phyloP scores from a whole-genome alignment of 1,140 invertebrate species.

The Cydia strobilella region DNA sequence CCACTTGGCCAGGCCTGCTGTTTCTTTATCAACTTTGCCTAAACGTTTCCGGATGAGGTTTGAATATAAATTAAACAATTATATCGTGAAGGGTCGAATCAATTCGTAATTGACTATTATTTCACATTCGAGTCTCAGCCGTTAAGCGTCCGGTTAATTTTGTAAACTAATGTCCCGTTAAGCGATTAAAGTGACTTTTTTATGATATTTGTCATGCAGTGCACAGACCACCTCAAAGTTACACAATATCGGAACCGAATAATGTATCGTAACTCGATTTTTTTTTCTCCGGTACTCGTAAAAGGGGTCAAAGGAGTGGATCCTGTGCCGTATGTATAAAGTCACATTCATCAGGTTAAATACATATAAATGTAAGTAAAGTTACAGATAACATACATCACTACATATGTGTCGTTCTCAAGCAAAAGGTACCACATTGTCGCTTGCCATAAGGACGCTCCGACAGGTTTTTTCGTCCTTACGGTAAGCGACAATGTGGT shows the following conservation, averaged over 20 bases:
- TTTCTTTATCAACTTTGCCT: constrained; percentile 24
- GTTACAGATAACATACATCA: no score
- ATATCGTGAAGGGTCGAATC: constrained; percentile 41
- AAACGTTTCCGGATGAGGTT: constrained; percentile 56
- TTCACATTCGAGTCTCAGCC: constrained; percentile 20
- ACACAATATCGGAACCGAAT: neutral
- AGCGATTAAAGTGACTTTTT: constrained; percentile 18
- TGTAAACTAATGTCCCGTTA: constrained; percentile 15
- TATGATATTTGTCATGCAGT: constrained; percentile 5
- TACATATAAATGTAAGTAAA: no score
- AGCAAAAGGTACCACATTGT: no score
- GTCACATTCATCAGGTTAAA: no score
- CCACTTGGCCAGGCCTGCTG: neutral
- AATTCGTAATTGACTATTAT: constrained; percentile 51
- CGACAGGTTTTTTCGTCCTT: no score
- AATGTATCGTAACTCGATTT: neutral
- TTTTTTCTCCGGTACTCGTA: no score
- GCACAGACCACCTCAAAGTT: neutral
- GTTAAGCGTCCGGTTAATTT: constrained; percentile 24
- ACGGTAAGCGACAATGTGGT: no score
- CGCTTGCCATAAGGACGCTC: no score
- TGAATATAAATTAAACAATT: constrained; percentile 57
- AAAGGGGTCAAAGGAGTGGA: no score
- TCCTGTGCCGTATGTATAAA: no score
- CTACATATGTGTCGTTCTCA: no score